A percentile compares a stretch with the other conserved stretches of the same genome.
These are phyloP conservation scores for Aurelia sp. DNA, from an alignment of 30 jellyfish, hydroid and myxozoan genomes.

Conservation along the genomic window DNA sequence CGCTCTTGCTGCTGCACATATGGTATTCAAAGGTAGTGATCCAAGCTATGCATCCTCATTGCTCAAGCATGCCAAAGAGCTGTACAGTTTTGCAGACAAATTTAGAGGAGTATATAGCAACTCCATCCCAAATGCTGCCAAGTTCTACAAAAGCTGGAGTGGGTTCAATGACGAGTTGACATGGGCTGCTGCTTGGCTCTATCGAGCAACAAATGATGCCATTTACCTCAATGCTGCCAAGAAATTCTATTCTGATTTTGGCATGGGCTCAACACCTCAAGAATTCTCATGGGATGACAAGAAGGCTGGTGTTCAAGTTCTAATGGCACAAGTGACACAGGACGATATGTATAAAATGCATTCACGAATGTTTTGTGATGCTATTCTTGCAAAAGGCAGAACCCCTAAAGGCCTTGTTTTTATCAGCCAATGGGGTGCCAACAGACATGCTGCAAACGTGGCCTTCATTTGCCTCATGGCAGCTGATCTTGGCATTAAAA, in stretches of 20 bases:
- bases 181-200: slow-evolving; percentile 84
- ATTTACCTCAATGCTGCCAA: slow-evolving; percentile 61
- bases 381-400: slow-evolving; percentile 18
- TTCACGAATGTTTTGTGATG: slow-evolving; percentile 56
- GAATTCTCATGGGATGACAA: slow-evolving; percentile 91
- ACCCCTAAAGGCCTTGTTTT: slow-evolving; percentile 79
- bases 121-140: slow-evolving; percentile 67
- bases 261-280: slow-evolving; percentile 12
- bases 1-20: slow-evolving; percentile 79
- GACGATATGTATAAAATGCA: slow-evolving; percentile 25
- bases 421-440: slow-evolving; percentile 79
- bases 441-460: slow-evolving; percentile 84
- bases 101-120: slow-evolving; percentile 64
- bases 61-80: slow-evolving; percentile 70
- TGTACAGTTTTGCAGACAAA: slow-evolving; percentile 69
- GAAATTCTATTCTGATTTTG: slow-evolving; percentile 19
- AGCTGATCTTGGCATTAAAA: slow-evolving; percentile 42
- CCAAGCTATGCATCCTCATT: slow-evolving; percentile 35
- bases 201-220: slow-evolving; percentile 62
- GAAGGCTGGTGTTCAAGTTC: slow-evolving; percentile 69
- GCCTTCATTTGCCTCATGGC: slow-evolving; percentile 74
- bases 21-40: slow-evolving; percentile 41
- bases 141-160: slow-evolving; percentile 67
- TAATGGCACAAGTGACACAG: slow-evolving; percentile 51
- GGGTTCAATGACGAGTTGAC: slow-evolving; percentile 79